Conservation (phyloP, 2,797 vertebrate genomes). For the Pagetopsis macropterus region DNA sequence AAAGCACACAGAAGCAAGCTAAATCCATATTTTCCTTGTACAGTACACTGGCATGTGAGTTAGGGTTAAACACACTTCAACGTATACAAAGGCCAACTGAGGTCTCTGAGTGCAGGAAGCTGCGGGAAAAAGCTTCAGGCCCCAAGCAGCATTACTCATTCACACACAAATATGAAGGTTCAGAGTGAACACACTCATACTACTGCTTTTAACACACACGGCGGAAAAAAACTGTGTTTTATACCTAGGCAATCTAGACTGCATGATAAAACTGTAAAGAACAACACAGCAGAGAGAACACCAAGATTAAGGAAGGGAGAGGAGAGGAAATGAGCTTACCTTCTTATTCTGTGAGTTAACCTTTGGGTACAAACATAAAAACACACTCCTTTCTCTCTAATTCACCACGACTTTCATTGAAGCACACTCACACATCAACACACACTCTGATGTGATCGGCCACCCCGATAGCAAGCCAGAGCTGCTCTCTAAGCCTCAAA, state of each 20-base stretch:
- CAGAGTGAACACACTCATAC: slow-evolving; percentile 2
- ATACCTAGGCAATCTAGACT: not conserved
- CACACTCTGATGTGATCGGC: slow-evolving; percentile 72
- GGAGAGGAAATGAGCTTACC: slow-evolving; percentile 63
- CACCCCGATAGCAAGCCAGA: slow-evolving; percentile 69
- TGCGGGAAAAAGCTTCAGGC: slow-evolving; percentile 25
- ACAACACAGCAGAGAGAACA: slow-evolving; percentile 1
- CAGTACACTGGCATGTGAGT: slow-evolving; percentile 37
- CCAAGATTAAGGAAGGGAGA: not conserved
- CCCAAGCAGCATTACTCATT: slow-evolving; percentile 13
- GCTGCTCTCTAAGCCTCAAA: slow-evolving; percentile 80
- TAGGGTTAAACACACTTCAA: slow-evolving; percentile 15
- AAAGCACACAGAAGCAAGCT: slow-evolving; percentile 48
- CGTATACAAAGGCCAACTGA: slow-evolving; percentile 32
- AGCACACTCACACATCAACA: slow-evolving; percentile 30
- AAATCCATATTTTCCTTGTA: slow-evolving; percentile 59
- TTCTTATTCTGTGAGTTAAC: slow-evolving; percentile 37
- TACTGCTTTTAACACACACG: slow-evolving; percentile 2
- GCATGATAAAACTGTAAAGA: slow-evolving; percentile 18
- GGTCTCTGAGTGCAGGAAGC: slow-evolving; percentile 17
- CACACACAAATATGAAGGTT: slow-evolving; percentile 2
- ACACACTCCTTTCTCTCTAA: slow-evolving; percentile 41
- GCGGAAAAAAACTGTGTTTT: not conserved
- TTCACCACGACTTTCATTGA: slow-evolving; percentile 43
- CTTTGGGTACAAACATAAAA: slow-evolving; percentile 57